Base-by-base conservation (phyloP, 2,113 vertebrate species). In the Conger conger region DNA sequence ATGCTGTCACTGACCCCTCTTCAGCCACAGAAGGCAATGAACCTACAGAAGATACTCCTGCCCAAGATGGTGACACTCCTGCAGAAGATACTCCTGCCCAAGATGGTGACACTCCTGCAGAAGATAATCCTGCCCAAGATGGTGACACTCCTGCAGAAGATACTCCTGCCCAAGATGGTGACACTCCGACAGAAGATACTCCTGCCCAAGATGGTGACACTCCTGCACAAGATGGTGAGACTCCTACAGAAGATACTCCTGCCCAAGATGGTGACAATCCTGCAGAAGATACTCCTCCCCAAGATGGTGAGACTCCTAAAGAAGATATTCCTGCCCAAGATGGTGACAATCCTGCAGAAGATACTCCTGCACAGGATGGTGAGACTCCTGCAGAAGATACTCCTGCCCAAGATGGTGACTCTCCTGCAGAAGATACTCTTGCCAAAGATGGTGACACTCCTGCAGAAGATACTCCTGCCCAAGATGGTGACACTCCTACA, bases 91-190 rank as follows among this genome's bases (percentile, higher is more conserved):
- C 20, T 3, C 57, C 57, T 63, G 57, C 23, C 57, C 15, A 7
- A 53, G 50, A 53, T 53, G 50, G 8, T 53, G 50, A 53, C 7
- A 53, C 50, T 16, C 54, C 54, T 50, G n/a, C n/a, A 38, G 42
- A 27, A 53, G 30, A 8, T 37, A 18, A 53, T 50, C 35, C 57
- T 81, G 45, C 30, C 15, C 42, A 84, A 90, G 54, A 57, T 57
- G 54, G 54, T 38, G 63, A 77, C 20, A 4, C 9, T 8, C 33
- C 9, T n/a, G 17, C 84, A 18, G 35, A 81, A 33, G 30, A 8
- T 37, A 11, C 50, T 38, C n/a, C 60, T 81, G 50, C 30, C 15
- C 36, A 83, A 90, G 91, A 91, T 86, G 89, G 87, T 4, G 38
- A 80, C 6, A 18, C 73, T 23, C 57, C 84, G 0, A 89, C 84